Conservation (phyloP, 2,888 invertebrate genomes). For the Callyntrura guangdongensis region DNA sequence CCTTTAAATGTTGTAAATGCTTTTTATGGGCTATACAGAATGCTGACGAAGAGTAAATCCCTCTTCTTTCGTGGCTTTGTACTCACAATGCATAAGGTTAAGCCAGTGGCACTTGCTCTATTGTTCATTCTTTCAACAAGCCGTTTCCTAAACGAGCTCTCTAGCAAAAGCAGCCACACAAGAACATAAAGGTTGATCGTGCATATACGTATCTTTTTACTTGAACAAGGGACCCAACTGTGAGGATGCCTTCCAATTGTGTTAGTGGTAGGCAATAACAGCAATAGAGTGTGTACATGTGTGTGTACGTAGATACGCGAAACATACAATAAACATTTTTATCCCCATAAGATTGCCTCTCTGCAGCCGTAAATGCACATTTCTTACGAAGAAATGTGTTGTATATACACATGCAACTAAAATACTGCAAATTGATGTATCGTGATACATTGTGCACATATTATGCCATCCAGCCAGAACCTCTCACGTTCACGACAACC, state of each 20-base stretch:
- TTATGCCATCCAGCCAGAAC: conserved; percentile 44
- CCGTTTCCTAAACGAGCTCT: conserved; percentile 60
- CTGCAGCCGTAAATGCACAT: background rate
- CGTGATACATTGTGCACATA: background rate
- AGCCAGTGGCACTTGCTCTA: conserved; percentile 67
- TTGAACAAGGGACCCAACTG: conserved; percentile 69
- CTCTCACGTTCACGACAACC: conserved; percentile 59
- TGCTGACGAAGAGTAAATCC: conserved; percentile 2
- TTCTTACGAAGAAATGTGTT: background rate
- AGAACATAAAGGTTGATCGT: conserved; percentile 49
- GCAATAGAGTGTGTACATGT: background rate
- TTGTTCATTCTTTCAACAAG: conserved; percentile 63
- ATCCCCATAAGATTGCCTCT: background rate
- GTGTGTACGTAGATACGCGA: conserved; percentile 8
- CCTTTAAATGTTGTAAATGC: conserved; percentile 22
- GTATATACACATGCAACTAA: background rate
- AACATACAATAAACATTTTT: background rate
- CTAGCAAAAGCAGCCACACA: conserved; percentile 64
- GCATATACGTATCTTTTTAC: conserved; percentile 49
- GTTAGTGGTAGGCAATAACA: conserved; percentile 5
- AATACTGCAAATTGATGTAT: background rate
- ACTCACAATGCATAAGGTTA: conserved; percentile 55
- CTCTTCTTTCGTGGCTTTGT: conserved; percentile 35
- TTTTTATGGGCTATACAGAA: background rate
- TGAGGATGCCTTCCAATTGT: conserved; percentile 59